Base-by-base conservation (phyloP, 2,888 invertebrate species). In the Eulithis testata region DNA sequence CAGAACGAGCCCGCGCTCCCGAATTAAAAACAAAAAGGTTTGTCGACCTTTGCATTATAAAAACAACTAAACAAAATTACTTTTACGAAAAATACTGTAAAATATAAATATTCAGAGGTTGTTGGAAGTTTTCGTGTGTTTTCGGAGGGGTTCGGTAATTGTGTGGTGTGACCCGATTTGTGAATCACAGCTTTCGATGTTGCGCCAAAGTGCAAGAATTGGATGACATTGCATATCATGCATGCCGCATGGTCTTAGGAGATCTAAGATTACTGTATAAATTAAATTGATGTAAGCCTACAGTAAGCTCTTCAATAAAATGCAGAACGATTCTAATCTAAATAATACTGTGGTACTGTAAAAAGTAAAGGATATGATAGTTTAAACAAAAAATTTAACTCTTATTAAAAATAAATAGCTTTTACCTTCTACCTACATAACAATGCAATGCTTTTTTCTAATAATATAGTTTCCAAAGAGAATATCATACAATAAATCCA, bases 1-100 rank as follows among this genome's bases (percentile, higher is more conserved):
- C 3, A 57, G 45, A n/a, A 56, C 59, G 59, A 65, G 55, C 65
- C 62, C 62, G 62, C 65, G 68, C 37, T 44, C 5, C 53, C 52
- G 0, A 49, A 62, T 55, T 47, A 58, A 49, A 45, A 58, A 49
- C 21, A 11, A 54, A 31, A 11, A 63, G 63, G 63, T 67, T 60
- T 50, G 67, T 63, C 57, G 53, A 64, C 63, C 56, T 50, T 54
- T 63, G 52, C 50, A 36, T 53, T 63, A 37, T 50, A 31, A 52
- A 45, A 44, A 49, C 14, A 53, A 53, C 14, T 37, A 40, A 40
- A 8, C 5, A 40, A 40, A 40, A 40, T 37, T 7, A 5, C 8
- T 8, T 40, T 8, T 8, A 40, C 2, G 9, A 40, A 7, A 40
- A 5, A 40, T 8, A 8, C 9, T 40, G 9, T 40, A 40, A 9